Conservation (phyloP, 1,140 invertebrate species). For the Lasaia peninsularis region DNA sequence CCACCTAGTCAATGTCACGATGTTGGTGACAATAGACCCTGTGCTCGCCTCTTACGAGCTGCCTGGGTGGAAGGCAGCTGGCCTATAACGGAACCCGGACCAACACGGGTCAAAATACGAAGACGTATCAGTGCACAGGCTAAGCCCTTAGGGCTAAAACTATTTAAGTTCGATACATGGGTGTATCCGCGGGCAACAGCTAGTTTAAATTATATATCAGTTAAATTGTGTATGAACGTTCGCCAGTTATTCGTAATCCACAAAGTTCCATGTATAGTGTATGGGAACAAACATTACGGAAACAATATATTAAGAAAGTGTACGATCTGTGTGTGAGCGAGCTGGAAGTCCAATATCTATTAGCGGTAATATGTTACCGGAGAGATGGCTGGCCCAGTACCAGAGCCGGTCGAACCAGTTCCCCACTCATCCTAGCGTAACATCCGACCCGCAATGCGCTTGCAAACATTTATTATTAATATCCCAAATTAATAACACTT, state of each 20-base stretch:
- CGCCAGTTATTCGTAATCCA: not conserved
- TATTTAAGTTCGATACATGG: no score
- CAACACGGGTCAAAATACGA: no score
- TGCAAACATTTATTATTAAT: conserved; percentile 70
- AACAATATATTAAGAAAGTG: conserved; percentile 15
- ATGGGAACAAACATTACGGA: not conserved
- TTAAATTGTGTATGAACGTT: no score
- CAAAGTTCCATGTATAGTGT: not conserved
- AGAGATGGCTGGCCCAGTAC: conserved; percentile 73
- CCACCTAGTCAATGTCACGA: no score
- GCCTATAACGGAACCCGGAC: no score
- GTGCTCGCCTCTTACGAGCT: no score
- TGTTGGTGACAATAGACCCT: no score
- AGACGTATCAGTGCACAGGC: no score
- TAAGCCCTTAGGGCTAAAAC: no score
- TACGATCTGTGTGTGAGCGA: conserved; percentile 16
- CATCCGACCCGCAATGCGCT: conserved; percentile 41
- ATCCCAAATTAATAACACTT: conserved; percentile 54
- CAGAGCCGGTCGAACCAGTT: conserved; percentile 68
- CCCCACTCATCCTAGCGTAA: conserved; percentile 69
- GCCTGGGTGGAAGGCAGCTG: no score
- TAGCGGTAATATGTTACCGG: conserved; percentile 66
- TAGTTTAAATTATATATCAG: no score
- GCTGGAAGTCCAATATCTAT: conserved; percentile 65
- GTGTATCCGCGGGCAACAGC: no score